Evolutionary conservation across 2,797 vertebrate species (phyloP).

Genomic region (Macropus fuliginosus): DNA sequence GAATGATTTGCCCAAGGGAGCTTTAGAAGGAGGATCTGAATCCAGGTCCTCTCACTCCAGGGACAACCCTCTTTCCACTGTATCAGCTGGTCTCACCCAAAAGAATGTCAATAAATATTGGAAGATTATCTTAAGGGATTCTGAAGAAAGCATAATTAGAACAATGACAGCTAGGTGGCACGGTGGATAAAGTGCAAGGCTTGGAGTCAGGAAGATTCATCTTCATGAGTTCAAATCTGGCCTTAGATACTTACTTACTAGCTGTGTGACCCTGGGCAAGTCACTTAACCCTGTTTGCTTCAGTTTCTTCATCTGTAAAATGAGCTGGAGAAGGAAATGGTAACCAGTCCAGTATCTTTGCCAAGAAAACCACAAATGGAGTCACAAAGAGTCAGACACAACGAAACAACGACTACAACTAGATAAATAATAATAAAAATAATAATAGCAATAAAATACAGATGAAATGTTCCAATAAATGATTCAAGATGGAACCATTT

Average conservation of each 20-base stretch:
- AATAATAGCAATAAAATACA: background rate
- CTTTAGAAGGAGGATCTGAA: background rate
- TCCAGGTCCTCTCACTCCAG: background rate
- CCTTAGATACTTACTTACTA: slow-evolving; percentile 8
- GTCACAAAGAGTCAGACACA: too few species aligned
- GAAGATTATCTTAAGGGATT: background rate
- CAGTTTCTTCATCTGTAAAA: slow-evolving; percentile 26
- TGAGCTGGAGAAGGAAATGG: background rate
- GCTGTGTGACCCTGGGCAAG: slow-evolving; percentile 36
- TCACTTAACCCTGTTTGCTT: slow-evolving; percentile 32
- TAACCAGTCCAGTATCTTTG: too few species aligned
- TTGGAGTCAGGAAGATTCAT: too few species aligned
- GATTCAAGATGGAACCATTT: too few species aligned
- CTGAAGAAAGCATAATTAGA: background rate
- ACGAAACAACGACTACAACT: background rate
- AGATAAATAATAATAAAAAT: background rate
- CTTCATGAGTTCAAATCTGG: slow-evolving; percentile 4
- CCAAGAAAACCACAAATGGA: too few species aligned
- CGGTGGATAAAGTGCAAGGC: too few species aligned
- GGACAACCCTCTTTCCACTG: background rate
- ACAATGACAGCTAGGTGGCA: too few species aligned
- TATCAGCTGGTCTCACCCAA: background rate
- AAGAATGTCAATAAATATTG: background rate
- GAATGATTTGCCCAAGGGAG: background rate
- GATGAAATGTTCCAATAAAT: too few species aligned